A percentile compares a stretch with the other conserved stretches of the same genome.
Conservation (phyloP, 2,888 invertebrate genomes). For the Macrosiphum euphorbiae region DNA sequence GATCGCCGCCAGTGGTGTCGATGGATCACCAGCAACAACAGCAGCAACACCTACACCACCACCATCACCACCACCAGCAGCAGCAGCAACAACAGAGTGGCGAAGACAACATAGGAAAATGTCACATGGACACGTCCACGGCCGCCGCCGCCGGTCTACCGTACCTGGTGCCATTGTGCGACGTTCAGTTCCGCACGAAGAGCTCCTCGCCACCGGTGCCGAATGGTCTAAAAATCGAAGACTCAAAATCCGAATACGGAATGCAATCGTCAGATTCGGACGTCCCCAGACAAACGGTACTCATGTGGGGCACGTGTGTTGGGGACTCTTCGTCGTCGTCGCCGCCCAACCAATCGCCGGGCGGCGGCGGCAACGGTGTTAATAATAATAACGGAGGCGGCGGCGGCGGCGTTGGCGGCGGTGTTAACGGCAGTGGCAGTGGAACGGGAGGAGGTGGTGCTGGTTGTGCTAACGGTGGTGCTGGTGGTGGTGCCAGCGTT, state of each 20-base stretch:
- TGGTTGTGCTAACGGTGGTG: constrained; percentile 64
- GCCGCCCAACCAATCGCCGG: constrained; percentile 67
- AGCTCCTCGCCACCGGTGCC: constrained; percentile 72
- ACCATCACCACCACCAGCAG: background rate
- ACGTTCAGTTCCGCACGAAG: constrained; percentile 64
- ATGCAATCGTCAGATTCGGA: constrained; percentile 70
- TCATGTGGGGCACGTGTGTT: constrained; percentile 85
- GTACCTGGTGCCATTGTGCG: constrained; percentile 67
- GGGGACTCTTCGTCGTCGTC: constrained; percentile 64
- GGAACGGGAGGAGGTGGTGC: constrained; percentile 70
- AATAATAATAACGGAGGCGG: constrained; percentile 73
- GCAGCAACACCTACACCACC: constrained; percentile 28
- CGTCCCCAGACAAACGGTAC: constrained; percentile 86
- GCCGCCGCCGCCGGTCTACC: constrained; percentile 55
- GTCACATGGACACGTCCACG: constrained; percentile 39
- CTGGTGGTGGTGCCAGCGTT: constrained; percentile 70
- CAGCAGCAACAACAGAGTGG: constrained; percentile 6
- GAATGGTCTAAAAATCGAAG: constrained; percentile 76
- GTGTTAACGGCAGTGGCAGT: constrained; percentile 74
- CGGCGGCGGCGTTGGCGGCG: constrained; percentile 67
- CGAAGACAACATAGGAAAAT: constrained; percentile 47
- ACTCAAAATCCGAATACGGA: constrained; percentile 72
- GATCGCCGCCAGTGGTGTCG: constrained; percentile 65
- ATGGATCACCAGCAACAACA: constrained; percentile 56
- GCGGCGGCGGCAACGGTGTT: constrained; percentile 72